Evolutionary conservation across 2,797 vertebrate genomes (phyloP).

Genomic region (Lepilemur septentrionalis): DNA sequence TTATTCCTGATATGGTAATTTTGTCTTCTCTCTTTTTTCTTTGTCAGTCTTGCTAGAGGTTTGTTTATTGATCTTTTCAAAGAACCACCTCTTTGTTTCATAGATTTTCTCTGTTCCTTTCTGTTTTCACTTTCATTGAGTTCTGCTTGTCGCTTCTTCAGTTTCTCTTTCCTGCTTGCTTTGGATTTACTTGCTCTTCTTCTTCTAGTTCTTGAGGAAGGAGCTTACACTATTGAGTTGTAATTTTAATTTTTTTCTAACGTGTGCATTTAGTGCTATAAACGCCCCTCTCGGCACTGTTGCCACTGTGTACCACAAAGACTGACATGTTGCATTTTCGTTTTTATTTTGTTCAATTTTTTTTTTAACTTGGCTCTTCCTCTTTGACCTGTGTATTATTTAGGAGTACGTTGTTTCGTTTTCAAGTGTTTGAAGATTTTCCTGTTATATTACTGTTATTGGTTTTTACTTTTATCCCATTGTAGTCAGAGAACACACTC

Average conservation of each 20-base stretch:
- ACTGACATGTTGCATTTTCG: background rate
- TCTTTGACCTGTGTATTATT: background rate
- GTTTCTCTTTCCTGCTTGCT: background rate
- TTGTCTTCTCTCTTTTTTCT: background rate
- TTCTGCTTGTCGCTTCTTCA: background rate
- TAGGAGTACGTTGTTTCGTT: background rate
- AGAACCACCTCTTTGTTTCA: background rate
- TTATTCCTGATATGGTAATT: background rate
- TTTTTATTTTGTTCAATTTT: background rate
- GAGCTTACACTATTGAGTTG: background rate
- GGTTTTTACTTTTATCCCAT: background rate
- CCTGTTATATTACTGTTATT: background rate
- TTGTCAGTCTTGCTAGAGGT: background rate
- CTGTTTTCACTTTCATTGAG: background rate
- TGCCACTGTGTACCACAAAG: background rate
- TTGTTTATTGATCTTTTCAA: background rate
- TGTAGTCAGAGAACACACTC: background rate
- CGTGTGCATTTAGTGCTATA: background rate
- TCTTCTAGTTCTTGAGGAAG: background rate
- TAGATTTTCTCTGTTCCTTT: background rate
- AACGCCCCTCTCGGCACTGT: background rate
- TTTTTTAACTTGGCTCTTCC: background rate
- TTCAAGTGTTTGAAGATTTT: background rate
- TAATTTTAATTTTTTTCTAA: background rate
- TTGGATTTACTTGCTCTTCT: background rate